A percentile compares a stretch with the other conserved stretches of the same genome.
Conservation (phyloP, 2,797 vertebrate genomes). For the Myotis myotis region DNA sequence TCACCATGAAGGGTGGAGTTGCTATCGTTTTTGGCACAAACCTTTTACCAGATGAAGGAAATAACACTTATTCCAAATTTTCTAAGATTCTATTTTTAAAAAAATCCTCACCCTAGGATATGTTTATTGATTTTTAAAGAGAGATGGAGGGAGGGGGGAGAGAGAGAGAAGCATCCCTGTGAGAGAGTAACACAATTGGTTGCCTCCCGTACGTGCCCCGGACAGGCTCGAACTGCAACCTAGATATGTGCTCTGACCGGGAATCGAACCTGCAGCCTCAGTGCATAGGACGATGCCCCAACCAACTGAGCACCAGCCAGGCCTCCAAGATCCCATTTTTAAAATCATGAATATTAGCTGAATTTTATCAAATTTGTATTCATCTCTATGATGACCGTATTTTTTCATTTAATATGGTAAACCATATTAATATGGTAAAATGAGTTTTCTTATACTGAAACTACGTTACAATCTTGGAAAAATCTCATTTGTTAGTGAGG, state of each 20-base stretch:
- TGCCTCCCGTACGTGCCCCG: neutral
- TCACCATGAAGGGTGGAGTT: neutral
- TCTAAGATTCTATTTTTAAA: neutral
- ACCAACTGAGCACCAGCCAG: neutral
- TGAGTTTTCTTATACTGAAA: neutral
- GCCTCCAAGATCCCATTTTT: constrained; percentile 34
- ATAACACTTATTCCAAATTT: constrained; percentile 32
- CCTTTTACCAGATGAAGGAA: constrained; percentile 37
- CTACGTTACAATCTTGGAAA: neutral
- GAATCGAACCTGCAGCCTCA: neutral
- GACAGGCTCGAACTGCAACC: too few relatives aligned
- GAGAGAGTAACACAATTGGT: neutral
- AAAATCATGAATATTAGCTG: neutral
- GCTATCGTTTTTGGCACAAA: neutral
- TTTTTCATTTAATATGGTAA: neutral
- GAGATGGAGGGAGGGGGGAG: neutral
- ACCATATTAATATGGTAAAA: too few relatives aligned
- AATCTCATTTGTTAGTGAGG: neutral
- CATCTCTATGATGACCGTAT: neutral
- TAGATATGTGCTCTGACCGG: neutral
- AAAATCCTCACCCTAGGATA: neutral
- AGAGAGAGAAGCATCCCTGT: neutral
- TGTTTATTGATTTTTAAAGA: neutral
- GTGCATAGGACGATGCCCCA: neutral
- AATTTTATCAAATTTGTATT: neutral